Conservation (phyloP, 2,888 invertebrate genomes). For the Agriopis marginaria region DNA sequence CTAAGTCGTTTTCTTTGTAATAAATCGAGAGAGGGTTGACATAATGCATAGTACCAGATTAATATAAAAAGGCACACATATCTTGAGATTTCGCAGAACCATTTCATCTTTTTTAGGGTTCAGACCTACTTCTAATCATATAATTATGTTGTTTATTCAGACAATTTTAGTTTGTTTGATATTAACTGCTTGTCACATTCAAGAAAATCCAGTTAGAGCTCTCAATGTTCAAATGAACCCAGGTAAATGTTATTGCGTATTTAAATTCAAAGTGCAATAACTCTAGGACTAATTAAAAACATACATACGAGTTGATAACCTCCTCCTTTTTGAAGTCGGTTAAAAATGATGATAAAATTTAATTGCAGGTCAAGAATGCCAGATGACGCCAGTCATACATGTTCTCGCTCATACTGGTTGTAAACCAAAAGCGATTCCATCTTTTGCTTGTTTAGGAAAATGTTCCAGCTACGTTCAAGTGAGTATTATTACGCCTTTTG, state of each 20-base stretch:
- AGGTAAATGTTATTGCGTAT: slow-evolving; percentile 55
- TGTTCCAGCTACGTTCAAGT: slow-evolving; percentile 97
- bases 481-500: slow-evolving; percentile 34
- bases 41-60: slow-evolving; percentile 1
- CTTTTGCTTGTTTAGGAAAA: slow-evolving; percentile 96
- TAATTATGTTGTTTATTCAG: slow-evolving; percentile 54
- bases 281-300: not conserved
- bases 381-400: slow-evolving; percentile 96
- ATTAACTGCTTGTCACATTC: slow-evolving; percentile 57
- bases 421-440: slow-evolving; percentile 96
- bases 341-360: slow-evolving; percentile 8
- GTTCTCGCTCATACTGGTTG: slow-evolving; percentile 96
- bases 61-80: slow-evolving; percentile 35
- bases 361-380: slow-evolving; percentile 91
- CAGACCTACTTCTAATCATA: not conserved
- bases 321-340: too few species aligned
- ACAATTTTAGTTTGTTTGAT: slow-evolving; percentile 52
- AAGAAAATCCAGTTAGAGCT: slow-evolving; percentile 60
- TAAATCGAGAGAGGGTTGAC: slow-evolving; percentile 5
- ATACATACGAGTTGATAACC: not conserved
- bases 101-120: slow-evolving; percentile 8
- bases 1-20: slow-evolving; percentile 60
- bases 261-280: not conserved
- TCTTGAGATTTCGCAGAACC: slow-evolving; percentile 22
- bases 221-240: slow-evolving; percentile 72